phyloP scores from a whole-genome alignment of 2,113 vertebrate genomes.

The Corythaeola cristata region DNA sequence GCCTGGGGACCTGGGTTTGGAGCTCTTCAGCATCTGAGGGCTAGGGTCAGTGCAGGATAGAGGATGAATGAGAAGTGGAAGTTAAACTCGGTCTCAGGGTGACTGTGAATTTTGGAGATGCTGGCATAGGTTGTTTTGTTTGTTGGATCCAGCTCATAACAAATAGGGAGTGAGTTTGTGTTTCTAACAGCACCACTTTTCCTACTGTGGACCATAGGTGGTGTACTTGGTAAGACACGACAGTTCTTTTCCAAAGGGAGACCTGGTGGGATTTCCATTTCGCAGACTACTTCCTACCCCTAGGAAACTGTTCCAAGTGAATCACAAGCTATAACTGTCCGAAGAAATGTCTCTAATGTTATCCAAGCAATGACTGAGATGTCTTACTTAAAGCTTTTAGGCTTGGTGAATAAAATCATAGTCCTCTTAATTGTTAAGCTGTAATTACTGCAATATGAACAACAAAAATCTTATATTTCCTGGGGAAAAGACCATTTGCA shows the following conservation, averaged over 20 bases:
- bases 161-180: conserved; percentile 47
- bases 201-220: not conserved
- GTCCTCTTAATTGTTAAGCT: conserved; percentile 55
- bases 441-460: conserved; percentile 52
- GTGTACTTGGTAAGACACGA: not conserved
- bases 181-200: conserved; percentile 28
- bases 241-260: conserved; percentile 26
- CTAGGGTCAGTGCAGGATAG: not conserved
- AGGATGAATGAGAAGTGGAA: not conserved
- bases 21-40: not conserved
- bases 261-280: conserved; percentile 17
- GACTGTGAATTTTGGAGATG: conserved; percentile 43
- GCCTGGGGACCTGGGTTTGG: not conserved
- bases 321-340: conserved; percentile 30
- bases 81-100: conserved; percentile 30
- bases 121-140: conserved; percentile 27
- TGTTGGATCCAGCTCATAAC: conserved; percentile 46
- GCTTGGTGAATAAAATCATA: conserved; percentile 29
- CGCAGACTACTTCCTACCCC: conserved; percentile 14
- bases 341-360: conserved; percentile 47
- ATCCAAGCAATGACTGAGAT: conserved; percentile 29
- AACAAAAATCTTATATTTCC: conserved; percentile 41
- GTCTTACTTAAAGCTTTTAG: conserved; percentile 49
- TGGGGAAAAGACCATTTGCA: conserved; percentile 56
- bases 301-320: conserved; percentile 50